phyloP scores from a whole-genome alignment of 2,113 vertebrate species.

The Lycocorax pyrrhopterus region DNA sequence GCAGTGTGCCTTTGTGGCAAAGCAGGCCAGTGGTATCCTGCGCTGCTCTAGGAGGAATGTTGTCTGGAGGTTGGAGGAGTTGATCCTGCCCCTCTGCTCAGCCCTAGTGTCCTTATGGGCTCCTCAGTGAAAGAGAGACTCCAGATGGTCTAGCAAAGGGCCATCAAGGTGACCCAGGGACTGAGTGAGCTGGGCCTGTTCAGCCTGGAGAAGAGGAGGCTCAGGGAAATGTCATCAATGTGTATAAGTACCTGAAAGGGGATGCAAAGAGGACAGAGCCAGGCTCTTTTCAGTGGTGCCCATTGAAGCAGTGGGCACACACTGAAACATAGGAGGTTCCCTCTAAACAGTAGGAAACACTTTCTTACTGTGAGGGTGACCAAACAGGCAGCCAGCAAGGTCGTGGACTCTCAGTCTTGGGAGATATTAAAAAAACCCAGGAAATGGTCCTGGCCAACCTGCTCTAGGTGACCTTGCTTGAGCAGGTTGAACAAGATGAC shows the following conservation, averaged over 20 bases:
- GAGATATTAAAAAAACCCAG: background rate
- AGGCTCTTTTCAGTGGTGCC: background rate
- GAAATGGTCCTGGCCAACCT: background rate
- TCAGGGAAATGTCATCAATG: background rate
- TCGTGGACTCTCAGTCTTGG: background rate
- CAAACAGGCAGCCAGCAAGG: background rate
- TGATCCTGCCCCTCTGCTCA: background rate
- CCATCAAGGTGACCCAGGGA: background rate
- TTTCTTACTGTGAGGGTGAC: background rate
- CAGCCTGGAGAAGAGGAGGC: background rate
- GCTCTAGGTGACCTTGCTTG: background rate
- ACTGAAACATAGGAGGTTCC: background rate
- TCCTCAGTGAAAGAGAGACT: background rate
- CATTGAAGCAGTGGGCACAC: background rate
- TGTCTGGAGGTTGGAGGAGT: background rate
- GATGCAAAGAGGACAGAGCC: background rate
- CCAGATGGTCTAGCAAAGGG: background rate
- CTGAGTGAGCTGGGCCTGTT: background rate
- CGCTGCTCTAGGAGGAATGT: rapidly evolving
- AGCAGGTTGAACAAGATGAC: background rate
- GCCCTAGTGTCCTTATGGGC: background rate
- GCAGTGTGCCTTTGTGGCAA: background rate
- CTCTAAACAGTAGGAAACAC: background rate
- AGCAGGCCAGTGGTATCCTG: background rate
- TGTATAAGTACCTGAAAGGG: background rate